These are phyloP conservation scores for Terebella lapidaria DNA, from an alignment of 2,888 invertebrate genomes.

Conservation along the genomic window DNA sequence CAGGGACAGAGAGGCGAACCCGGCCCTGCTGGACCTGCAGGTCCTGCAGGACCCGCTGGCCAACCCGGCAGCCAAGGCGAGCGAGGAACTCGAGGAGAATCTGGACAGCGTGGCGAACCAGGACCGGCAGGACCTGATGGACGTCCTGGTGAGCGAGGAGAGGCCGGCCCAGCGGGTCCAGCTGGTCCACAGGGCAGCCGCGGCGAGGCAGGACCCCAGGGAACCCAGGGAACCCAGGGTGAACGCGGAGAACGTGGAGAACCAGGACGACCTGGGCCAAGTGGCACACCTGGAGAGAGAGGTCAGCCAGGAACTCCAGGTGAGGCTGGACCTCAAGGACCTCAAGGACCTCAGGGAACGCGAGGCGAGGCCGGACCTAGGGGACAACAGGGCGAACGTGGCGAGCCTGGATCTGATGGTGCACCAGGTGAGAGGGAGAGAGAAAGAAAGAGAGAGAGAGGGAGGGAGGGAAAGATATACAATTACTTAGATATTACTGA, in stretches of 20 bases:
- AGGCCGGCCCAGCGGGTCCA: constrained; percentile 20
- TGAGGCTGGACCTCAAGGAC: constrained; percentile 15
- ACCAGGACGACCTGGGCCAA: constrained; percentile 7
- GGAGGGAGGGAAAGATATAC: too few relatives aligned
- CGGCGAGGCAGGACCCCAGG: constrained; percentile 17
- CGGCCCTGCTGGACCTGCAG: constrained; percentile 7
- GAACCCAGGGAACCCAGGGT: constrained; percentile 4
- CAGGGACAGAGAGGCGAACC: constrained; percentile 6
- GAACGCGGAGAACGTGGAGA: constrained; percentile 5
- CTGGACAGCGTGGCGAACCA: constrained; percentile 27
- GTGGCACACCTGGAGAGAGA: constrained; percentile 27
- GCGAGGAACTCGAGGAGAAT: constrained; percentile 12
- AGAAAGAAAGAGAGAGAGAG: not conserved
- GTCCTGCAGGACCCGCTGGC: constrained; percentile 13
- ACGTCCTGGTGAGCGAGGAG: constrained; percentile 13
- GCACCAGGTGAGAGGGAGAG: not conserved
- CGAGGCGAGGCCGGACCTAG: constrained; percentile 58
- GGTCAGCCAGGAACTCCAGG: constrained; percentile 59
- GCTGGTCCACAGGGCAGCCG: constrained; percentile 19
- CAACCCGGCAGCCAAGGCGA: constrained; percentile 10
- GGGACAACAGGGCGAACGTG: constrained; percentile 56
- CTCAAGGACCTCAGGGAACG: constrained; percentile 22
- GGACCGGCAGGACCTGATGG: constrained; percentile 26
- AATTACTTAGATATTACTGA: too few relatives aligned
- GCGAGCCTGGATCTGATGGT: constrained; percentile 17